Conservation (phyloP, 2,888 invertebrate genomes). For the Julus scandinavius region DNA sequence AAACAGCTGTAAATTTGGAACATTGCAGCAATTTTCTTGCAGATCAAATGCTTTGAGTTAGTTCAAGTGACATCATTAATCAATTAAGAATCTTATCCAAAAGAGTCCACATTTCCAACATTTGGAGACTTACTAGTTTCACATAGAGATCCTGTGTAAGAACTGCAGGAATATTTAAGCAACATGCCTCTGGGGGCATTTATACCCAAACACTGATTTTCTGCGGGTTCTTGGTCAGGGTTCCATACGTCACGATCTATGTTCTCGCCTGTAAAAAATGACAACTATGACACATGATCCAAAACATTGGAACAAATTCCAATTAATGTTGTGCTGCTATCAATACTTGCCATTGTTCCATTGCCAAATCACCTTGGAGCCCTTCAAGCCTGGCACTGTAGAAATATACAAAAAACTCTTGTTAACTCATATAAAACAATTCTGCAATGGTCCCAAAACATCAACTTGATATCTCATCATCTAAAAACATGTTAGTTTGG, state of each 20-base stretch:
- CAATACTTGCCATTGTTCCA: constrained; percentile 24
- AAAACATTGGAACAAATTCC: neutral
- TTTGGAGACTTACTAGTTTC: constrained; percentile 45
- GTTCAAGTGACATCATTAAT: no score
- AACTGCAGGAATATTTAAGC: constrained; percentile 4
- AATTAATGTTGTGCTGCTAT: neutral
- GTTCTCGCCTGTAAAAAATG: neutral
- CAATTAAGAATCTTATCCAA: no score
- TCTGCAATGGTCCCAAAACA: no score
- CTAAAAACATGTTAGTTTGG: neutral
- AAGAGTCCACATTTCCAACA: no score
- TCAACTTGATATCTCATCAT: no score
- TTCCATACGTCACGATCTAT: neutral
- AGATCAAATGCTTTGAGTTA: neutral
- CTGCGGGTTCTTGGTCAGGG: neutral
- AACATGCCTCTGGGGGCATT: constrained; percentile 21
- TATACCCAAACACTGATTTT: constrained; percentile 52
- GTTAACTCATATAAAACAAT: no score
- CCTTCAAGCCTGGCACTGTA: constrained; percentile 38
- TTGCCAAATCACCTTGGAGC: neutral
- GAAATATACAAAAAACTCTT: neutral
- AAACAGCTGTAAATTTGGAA: neutral
- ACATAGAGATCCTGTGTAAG: constrained; percentile 47
- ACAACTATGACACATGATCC: neutral
- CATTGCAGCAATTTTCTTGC: neutral